phyloP scores from a whole-genome alignment of 2,113 vertebrate genomes.

The Melanerpes aurifrons region DNA sequence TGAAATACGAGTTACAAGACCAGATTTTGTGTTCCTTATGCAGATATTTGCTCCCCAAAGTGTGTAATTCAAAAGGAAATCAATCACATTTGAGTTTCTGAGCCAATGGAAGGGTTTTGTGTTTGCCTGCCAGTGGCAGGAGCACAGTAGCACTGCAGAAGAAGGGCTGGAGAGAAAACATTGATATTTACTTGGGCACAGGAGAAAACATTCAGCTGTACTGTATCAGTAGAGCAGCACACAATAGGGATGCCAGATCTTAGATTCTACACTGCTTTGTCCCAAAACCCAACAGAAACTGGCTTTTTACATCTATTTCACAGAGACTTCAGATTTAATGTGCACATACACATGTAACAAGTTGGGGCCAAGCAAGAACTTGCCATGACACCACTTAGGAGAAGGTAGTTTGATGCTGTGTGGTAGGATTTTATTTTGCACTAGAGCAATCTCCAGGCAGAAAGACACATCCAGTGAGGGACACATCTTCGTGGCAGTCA shows the following conservation, averaged over 20 bases:
- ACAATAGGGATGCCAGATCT: background rate
- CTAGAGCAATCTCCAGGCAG: background rate
- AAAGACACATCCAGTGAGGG: background rate
- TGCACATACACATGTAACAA: background rate
- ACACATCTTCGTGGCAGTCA: background rate
- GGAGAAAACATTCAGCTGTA: background rate
- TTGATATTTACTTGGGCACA: background rate
- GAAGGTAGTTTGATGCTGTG: background rate
- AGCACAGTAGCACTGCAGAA: background rate
- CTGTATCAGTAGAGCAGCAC: background rate
- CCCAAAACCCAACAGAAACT: background rate
- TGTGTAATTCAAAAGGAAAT: conserved; percentile 1
- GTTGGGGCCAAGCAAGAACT: background rate
- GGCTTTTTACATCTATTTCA: background rate
- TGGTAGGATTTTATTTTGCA: background rate
- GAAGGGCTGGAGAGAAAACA: background rate
- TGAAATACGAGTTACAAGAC: conserved; percentile 5
- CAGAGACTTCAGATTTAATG: background rate
- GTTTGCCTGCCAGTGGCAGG: background rate
- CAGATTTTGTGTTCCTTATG: background rate
- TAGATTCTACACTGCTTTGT: background rate
- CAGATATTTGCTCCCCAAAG: conserved; percentile 12
- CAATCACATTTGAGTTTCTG: background rate
- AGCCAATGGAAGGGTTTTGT: background rate
- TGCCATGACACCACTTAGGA: background rate